Evolutionary conservation across 2,888 invertebrate genomes (phyloP).

Genomic region (Apoda limacodes): DNA sequence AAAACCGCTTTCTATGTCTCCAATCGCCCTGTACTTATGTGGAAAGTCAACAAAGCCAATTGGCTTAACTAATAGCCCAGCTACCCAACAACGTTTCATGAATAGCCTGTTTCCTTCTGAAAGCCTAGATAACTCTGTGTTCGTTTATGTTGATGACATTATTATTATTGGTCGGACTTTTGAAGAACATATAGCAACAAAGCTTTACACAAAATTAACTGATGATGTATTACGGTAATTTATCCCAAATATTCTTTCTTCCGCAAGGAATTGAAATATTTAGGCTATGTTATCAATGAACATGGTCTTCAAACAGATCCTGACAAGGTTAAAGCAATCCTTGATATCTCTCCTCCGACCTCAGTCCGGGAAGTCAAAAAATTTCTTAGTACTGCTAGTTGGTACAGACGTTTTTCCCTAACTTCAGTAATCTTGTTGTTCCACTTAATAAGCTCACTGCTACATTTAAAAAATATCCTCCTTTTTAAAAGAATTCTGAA

Average conservation of each 20-base stretch:
- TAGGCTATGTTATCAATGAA: slow-evolving; percentile 24
- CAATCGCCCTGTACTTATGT: slow-evolving; percentile 10
- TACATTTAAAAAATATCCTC: too few relatives aligned
- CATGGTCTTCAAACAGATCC: slow-evolving; percentile 22
- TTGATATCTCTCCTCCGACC: slow-evolving; percentile 19
- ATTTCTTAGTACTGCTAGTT: slow-evolving; percentile 20
- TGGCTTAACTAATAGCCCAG: slow-evolving; percentile 17
- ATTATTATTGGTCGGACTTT: slow-evolving; percentile 17
- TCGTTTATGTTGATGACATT: too few relatives aligned
- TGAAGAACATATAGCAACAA: slow-evolving; percentile 18
- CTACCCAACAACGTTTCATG: too few relatives aligned
- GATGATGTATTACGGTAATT: slow-evolving; percentile 17
- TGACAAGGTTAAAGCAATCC: slow-evolving; percentile 21
- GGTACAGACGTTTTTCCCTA: too few relatives aligned
- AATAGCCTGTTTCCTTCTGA: too few relatives aligned
- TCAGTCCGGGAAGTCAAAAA: slow-evolving; percentile 17
- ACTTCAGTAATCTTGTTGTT: too few relatives aligned
- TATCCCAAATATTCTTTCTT: too few relatives aligned
- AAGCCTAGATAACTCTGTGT: too few relatives aligned
- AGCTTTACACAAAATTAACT: slow-evolving; percentile 16
- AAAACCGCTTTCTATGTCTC: slow-evolving; percentile 20
- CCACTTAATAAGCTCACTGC: too few relatives aligned
- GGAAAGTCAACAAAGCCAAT: slow-evolving; percentile 14
- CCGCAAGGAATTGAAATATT: slow-evolving; percentile 13
- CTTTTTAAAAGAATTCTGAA: too few relatives aligned